Percentiles rank a stretch among this genome's conserved stretches.
These are phyloP conservation scores for Drosophila insularis DNA, from an alignment of 1,140 invertebrate genomes.

Conservation along the genomic window DNA sequence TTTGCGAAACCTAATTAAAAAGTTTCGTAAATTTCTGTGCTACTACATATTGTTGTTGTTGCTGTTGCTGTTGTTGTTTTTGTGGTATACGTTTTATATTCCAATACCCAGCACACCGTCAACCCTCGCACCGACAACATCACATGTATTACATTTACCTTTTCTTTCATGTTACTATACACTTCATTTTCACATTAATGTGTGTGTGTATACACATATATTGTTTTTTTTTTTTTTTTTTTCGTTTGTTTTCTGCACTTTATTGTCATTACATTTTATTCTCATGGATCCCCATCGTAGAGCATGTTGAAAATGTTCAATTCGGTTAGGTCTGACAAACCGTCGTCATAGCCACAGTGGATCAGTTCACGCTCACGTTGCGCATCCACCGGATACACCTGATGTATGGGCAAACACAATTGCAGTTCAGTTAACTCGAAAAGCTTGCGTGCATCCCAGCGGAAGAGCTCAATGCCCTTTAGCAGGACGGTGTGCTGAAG, in stretches of 20 bases:
- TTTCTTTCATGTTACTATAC: neutral
- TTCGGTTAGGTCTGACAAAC: slow-evolving; percentile 30
- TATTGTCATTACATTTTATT: neutral
- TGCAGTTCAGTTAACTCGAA: slow-evolving; percentile 43
- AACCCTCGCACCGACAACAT: neutral
- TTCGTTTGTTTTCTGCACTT: neutral
- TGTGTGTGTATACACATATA: neutral
- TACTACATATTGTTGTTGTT: slow-evolving; percentile 29
- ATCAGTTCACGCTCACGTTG: slow-evolving; percentile 33
- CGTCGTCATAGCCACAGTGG: slow-evolving; percentile 38
- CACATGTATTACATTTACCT: neutral
- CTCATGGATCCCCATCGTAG: neutral
- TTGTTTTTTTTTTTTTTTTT: neutral
- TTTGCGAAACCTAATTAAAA: slow-evolving; percentile 65
- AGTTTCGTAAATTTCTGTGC: slow-evolving; percentile 45
- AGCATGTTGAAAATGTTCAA: slow-evolving; percentile 46
- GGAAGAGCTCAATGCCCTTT: slow-evolving; percentile 38
- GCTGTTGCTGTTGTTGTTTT: slow-evolving; percentile 4
- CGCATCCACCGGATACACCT: slow-evolving; percentile 38
- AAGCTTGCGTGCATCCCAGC: slow-evolving; percentile 41
- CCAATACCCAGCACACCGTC: neutral
- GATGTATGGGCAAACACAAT: slow-evolving; percentile 21
- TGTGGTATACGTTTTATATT: slow-evolving; percentile 10
- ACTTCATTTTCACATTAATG: neutral
- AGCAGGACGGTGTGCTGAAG: slow-evolving; percentile 14